Evolutionary conservation across 2,797 vertebrate species (phyloP).

Genomic region (Diceros bicornis): DNA sequence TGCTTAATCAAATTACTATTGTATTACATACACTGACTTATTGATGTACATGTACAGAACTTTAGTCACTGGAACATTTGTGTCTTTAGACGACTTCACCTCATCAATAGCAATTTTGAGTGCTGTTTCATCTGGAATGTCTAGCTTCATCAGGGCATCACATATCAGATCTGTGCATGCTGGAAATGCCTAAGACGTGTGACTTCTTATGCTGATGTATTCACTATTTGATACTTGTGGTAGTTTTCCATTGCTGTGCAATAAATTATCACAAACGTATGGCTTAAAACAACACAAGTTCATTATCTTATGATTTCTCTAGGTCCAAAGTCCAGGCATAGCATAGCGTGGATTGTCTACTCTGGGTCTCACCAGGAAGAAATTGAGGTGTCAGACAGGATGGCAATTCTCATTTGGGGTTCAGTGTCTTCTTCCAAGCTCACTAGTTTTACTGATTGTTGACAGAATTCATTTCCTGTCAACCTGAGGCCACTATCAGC

Average conservation of each 20-base stretch:
- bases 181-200: background rate
- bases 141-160: background rate
- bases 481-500: background rate
- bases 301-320: background rate
- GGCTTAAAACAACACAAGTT: background rate
- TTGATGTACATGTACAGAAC: background rate
- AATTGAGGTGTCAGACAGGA: background rate
- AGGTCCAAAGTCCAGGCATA: background rate
- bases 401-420: background rate
- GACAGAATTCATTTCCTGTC: background rate
- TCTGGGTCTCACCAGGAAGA: background rate
- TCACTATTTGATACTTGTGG: background rate
- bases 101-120: background rate
- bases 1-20: no score
- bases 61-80: background rate
- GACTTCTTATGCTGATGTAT: background rate
- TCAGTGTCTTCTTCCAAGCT: no score
- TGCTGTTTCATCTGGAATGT: background rate
- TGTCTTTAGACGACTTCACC: background rate
- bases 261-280: background rate
- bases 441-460: no score
- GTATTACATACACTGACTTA: background rate
- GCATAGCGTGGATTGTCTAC: background rate
- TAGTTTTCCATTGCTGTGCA: background rate
- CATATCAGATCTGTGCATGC: no score